A percentile compares a stretch with the other conserved stretches of the same genome.
Conservation (phyloP, 2,888 invertebrate genomes). For the Polydrusus tereticollis region DNA sequence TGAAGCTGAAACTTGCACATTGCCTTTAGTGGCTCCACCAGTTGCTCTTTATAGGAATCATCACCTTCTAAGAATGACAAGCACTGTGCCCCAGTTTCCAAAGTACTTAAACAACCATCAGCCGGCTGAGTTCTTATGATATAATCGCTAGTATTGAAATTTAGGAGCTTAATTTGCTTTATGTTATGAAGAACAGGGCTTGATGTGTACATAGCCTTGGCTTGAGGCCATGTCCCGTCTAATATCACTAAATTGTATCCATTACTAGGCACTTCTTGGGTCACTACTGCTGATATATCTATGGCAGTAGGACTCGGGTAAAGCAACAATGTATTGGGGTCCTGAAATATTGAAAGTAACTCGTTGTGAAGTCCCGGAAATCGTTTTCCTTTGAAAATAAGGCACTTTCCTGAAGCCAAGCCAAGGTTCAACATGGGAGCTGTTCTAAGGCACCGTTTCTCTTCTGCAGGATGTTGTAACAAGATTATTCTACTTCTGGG, state of each 20-base stretch:
- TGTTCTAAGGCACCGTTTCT: slow-evolving; percentile 88
- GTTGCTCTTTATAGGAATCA: slow-evolving; percentile 72
- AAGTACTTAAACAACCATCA: slow-evolving; percentile 90
- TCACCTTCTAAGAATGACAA: slow-evolving; percentile 82
- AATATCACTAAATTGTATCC: slow-evolving; percentile 83
- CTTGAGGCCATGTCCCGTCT: slow-evolving; percentile 97
- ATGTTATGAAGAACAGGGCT: slow-evolving; percentile 82
- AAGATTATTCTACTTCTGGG: slow-evolving; percentile 82
- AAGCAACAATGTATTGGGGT: slow-evolving; percentile 78
- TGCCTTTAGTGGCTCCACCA: slow-evolving; percentile 84
- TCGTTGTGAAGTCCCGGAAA: slow-evolving; percentile 81
- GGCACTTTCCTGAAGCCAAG: slow-evolving; percentile 80
- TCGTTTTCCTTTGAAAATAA: slow-evolving; percentile 84
- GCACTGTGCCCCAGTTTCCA: slow-evolving; percentile 88
- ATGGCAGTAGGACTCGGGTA: slow-evolving; percentile 85
- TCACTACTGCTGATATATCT: slow-evolving; percentile 62
- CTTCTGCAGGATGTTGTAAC: slow-evolving; percentile 94
- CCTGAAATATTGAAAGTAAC: slow-evolving; percentile 75
- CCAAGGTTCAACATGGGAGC: slow-evolving; percentile 90
- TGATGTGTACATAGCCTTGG: slow-evolving; percentile 90
- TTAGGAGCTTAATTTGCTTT: slow-evolving; percentile 85
- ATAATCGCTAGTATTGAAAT: slow-evolving; percentile 83
- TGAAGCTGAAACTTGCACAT: slow-evolving; percentile 89
- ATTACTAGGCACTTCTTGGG: background rate
- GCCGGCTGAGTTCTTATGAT: slow-evolving; percentile 95